phyloP scores from a whole-genome alignment of 2,113 vertebrate species.

The Cyanistes caeruleus region DNA sequence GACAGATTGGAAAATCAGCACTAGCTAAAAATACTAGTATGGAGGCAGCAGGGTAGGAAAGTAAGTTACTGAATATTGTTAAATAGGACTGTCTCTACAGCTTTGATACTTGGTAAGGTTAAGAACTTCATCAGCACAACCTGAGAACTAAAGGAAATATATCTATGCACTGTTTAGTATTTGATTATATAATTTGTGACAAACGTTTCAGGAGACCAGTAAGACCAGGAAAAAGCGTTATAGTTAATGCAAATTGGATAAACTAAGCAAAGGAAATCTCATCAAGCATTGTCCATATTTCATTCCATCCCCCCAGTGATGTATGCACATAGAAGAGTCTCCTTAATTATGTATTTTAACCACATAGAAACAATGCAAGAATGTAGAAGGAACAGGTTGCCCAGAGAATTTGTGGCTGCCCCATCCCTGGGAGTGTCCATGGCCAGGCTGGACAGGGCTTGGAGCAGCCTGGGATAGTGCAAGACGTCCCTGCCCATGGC shows the following conservation, averaged over 20 bases:
- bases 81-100: background rate
- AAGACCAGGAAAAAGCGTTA: background rate
- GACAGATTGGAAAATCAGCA: conserved; percentile 32
- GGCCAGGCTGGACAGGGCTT: fast-evolving
- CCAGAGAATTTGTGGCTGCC: background rate
- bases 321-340: background rate
- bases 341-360: background rate
- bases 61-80: background rate
- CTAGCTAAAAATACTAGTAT: conserved; percentile 51
- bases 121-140: background rate
- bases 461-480: background rate
- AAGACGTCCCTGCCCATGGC: background rate
- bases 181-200: background rate
- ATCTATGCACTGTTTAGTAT: background rate
- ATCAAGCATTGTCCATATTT: fast-evolving
- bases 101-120: background rate
- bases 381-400: background rate
- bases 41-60: conserved; percentile 27
- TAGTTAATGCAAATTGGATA: background rate
- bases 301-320: background rate
- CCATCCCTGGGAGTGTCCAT: background rate
- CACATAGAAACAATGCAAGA: background rate
- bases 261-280: background rate
- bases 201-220: background rate
- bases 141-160: background rate